Evolutionary conservation across 1,140 invertebrate genomes (phyloP).

Genomic region (Hypsibius dujardini): DNA sequence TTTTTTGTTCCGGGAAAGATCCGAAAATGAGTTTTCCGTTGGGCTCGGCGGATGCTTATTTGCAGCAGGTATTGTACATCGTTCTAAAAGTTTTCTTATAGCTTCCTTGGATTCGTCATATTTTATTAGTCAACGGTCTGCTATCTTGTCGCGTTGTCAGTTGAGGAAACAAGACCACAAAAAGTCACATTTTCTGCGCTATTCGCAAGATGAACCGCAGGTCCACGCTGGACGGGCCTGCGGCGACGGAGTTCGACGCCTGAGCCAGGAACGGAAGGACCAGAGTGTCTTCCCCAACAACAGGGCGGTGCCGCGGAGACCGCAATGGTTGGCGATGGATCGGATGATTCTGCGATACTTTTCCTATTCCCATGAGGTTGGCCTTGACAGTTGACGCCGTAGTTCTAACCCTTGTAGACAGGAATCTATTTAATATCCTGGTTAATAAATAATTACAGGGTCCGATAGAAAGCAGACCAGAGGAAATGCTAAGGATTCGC

Average conservation of each 20-base stretch:
- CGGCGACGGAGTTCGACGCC: neutral
- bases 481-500: conserved; percentile 52
- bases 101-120: too few relatives aligned
- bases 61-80: neutral
- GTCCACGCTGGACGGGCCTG: neutral
- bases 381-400: too few relatives aligned
- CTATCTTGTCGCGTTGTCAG: neutral
- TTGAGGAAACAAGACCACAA: neutral
- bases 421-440: neutral
- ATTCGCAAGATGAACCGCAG: neutral
- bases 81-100: too few relatives aligned
- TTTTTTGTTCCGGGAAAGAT: neutral
- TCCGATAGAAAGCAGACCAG: conserved; percentile 51
- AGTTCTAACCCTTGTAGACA: neutral
- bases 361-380: neutral
- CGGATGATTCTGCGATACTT: neutral
- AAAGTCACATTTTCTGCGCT: neutral
- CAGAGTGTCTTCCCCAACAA: too few relatives aligned
- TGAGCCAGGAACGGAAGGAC: neutral
- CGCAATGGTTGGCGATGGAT: conserved; percentile 6
- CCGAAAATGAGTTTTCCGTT: neutral
- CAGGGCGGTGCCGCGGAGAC: neutral
- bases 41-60: neutral
- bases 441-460: conserved; percentile 38
- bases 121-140: too few relatives aligned